Conservation (phyloP, 1,140 invertebrate species). For the Lepidurus arcticus region DNA sequence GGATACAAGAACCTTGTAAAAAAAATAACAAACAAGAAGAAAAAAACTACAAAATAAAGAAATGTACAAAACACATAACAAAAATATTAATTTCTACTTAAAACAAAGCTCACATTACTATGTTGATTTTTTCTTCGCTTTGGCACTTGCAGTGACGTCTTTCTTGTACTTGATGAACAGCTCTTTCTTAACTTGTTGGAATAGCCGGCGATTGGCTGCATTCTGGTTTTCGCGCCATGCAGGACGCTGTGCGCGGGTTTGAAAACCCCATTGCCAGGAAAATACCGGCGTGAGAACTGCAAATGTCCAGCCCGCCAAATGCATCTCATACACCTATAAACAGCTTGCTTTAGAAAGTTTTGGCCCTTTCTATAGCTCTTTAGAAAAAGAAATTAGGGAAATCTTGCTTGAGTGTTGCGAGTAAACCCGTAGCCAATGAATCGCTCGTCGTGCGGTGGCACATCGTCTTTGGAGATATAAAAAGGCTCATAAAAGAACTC, state of each 20-base stretch:
- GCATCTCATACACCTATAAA: slow-evolving; percentile 85
- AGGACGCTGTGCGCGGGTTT: slow-evolving; percentile 59
- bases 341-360: slow-evolving; percentile 40
- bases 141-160: slow-evolving; percentile 43
- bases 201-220: slow-evolving; percentile 69
- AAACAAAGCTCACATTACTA: not conserved
- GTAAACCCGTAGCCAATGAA: slow-evolving; percentile 94
- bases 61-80: not conserved
- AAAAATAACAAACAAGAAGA: not conserved
- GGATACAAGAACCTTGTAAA: slow-evolving; percentile 1
- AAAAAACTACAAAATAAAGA: not conserved
- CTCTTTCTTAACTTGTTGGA: slow-evolving; percentile 77
- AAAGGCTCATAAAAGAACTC: slow-evolving; percentile 89
- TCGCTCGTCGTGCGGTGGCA: slow-evolving; percentile 79
- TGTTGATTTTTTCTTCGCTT: not conserved
- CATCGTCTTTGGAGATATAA: slow-evolving; percentile 75
- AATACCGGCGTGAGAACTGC: slow-evolving; percentile 83
- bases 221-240: slow-evolving; percentile 80
- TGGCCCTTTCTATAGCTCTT: not conserved
- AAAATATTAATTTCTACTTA: not conserved
- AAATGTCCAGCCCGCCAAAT: slow-evolving; percentile 81
- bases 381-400: not conserved
- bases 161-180: slow-evolving; percentile 69
- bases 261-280: slow-evolving; percentile 83
- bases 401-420: slow-evolving; percentile 79